These are phyloP conservation scores for Nysson spinosus DNA, from an alignment of 2,888 invertebrate species.

Conservation along the genomic window DNA sequence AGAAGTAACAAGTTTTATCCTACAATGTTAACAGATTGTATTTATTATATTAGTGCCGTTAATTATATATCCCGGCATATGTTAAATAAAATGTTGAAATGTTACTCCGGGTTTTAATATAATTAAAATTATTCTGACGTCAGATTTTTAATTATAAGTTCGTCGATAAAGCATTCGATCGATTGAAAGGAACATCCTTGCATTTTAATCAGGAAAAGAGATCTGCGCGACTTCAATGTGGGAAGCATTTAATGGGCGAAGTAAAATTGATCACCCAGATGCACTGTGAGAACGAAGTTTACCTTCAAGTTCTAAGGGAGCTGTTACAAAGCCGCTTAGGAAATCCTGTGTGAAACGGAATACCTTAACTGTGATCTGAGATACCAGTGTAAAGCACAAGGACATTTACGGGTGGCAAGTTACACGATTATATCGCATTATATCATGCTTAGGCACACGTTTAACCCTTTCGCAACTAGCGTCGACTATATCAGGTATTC, in stretches of 20 bases:
- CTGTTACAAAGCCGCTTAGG: constrained; percentile 49
- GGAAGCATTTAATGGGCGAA: neutral
- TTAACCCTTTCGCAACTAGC: constrained; percentile 4
- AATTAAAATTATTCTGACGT: too few species aligned
- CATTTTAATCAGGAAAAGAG: neutral
- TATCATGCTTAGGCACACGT: constrained; percentile 20
- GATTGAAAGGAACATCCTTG: too few species aligned
- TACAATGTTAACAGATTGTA: constrained; percentile 10
- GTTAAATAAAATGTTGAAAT: too few species aligned
- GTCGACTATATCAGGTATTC: neutral
- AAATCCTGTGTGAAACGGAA: constrained; percentile 29
- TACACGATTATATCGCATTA: constrained; percentile 39
- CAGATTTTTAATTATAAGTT: too few species aligned
- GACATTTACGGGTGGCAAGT: constrained; percentile 12
- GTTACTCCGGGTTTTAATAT: too few species aligned
- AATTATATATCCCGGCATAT: neutral
- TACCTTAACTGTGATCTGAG: constrained; percentile 26
- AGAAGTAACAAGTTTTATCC: too few species aligned
- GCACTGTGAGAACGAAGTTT: constrained; percentile 17
- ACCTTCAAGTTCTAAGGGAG: constrained; percentile 14
- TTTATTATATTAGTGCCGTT: constrained; percentile 18
- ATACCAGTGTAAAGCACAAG: constrained; percentile 13
- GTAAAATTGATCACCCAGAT: constrained; percentile 35
- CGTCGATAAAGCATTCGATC: neutral
- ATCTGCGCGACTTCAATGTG: neutral